Base-by-base conservation (phyloP, 2,888 invertebrate genomes). In the Zhuqinia jingwanae region DNA sequence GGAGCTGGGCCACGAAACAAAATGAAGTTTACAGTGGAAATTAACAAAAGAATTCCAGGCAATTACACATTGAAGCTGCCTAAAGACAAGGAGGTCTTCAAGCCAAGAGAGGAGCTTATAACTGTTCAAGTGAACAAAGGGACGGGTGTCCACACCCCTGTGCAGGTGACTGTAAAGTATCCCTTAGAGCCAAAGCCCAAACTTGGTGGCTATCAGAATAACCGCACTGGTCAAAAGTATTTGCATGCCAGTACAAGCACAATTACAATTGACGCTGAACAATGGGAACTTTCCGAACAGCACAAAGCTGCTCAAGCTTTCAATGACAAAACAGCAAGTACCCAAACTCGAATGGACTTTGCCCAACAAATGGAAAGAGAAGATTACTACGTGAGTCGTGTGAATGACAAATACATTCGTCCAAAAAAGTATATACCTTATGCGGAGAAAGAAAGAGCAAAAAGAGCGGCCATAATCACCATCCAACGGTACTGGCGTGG, bases 131-230 rank as follows among this genome's bases (percentile, higher is more conserved):
- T 89, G 5, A 53, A 30, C 20, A 73, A 73, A 27, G 84, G 80
- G 93, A 93, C 68, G 92, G 93, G 68, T 11, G 58, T 20, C 1
- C 42, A 58, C 27, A 93, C 93, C 90, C 93, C 93, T 76, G 92
- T 95, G 17, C 93, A 94, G 15, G 94, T 95, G 0, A 94, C 94
- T 92, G 94, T 95, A 88, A 94, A 94, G 90, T 94, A 94, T 90
- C 92, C 93, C 53, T 92, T 93, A 0, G 95, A 95, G 50, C 92
- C 93, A 56, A 97, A 97, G 92, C 96, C 96, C 0, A 96, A 95
- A 93, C 92, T 96, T 90, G 97, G 97, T 76, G 98, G 98, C 45
- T 98, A 96, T 92, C 93, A 94, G 87, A 94, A 98, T 92, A 94
- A 94, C 90, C 92, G 94, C 77, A 96, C 95, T 81, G 95, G 95